Evolutionary conservation across 2,113 vertebrate genomes (phyloP).

Genomic region (Nothoprocta perdicaria): DNA sequence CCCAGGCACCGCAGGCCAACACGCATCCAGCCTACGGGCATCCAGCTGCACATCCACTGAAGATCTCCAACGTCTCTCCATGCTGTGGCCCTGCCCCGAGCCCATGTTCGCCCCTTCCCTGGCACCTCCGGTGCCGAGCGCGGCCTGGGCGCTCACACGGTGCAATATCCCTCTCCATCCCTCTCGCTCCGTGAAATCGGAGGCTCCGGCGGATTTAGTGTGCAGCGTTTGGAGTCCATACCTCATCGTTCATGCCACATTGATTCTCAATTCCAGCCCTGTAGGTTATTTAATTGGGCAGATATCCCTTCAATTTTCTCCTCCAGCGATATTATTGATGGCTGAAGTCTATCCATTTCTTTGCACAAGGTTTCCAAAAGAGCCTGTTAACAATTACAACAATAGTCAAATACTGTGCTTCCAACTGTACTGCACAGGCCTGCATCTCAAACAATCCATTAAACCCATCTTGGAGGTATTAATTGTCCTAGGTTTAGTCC

Average conservation of each 20-base stretch:
- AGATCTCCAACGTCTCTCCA: neutral
- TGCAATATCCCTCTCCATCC: neutral
- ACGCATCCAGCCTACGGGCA: neutral
- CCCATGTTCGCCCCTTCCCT: fast-evolving
- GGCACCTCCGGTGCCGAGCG: neutral
- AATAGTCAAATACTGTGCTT: neutral
- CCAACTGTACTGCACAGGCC: neutral
- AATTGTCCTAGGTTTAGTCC: neutral
- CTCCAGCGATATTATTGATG: constrained; percentile 65
- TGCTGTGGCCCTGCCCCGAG: fast-evolving
- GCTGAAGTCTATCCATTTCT: constrained; percentile 35
- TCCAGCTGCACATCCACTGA: too few relatives aligned
- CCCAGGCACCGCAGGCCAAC: fast-evolving
- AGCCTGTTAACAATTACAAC: constrained; percentile 45
- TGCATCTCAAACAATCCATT: constrained; percentile 30
- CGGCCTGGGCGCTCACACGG: neutral
- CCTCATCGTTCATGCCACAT: constrained; percentile 51
- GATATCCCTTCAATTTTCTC: constrained; percentile 72
- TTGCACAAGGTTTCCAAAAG: neutral
- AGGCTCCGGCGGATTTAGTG: neutral
- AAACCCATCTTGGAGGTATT: neutral
- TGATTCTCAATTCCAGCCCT: constrained; percentile 64
- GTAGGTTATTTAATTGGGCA: constrained; percentile 67
- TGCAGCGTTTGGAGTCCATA: neutral
- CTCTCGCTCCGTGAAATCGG: neutral